Evolutionary conservation across 2,113 vertebrate genomes (phyloP).

Genomic region (Malaclemys terrapin): DNA sequence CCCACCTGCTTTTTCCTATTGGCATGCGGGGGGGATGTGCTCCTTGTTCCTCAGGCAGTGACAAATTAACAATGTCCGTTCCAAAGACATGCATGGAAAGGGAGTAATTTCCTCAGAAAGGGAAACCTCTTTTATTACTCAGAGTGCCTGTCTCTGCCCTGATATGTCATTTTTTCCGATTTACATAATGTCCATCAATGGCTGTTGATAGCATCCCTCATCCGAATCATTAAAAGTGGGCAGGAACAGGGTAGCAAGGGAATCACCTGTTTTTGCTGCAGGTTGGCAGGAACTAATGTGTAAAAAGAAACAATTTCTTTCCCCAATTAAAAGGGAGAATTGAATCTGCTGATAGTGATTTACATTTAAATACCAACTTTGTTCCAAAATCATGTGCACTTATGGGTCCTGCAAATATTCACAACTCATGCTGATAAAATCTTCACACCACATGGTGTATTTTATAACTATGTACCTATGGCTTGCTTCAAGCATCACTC

Average conservation of each 20-base stretch:
- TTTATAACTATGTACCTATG: accelerated
- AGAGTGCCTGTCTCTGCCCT: not conserved
- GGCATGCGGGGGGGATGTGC: not conserved
- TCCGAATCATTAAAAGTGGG: not conserved
- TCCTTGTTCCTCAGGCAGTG: not conserved
- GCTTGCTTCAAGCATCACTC: accelerated
- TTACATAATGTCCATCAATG: not conserved
- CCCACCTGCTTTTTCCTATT: not conserved
- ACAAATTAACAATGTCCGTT: not conserved
- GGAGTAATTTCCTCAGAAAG: not conserved
- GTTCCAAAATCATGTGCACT: not conserved
- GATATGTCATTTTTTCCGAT: not conserved
- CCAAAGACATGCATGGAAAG: not conserved
- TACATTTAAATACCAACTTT: not conserved
- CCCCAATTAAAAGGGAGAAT: not conserved
- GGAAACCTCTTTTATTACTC: not conserved
- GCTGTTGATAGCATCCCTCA: conserved; percentile 22
- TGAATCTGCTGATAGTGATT: not conserved
- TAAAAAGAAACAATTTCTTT: not conserved
- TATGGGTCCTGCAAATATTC: not conserved
- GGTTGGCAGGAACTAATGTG: not conserved
- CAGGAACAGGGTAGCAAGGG: not conserved
- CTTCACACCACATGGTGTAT: not conserved
- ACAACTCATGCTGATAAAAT: not conserved
- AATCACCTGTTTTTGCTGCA: not conserved